These are phyloP conservation scores for Nycticryphes semicollaris DNA, from an alignment of 2,113 vertebrate genomes.

Conservation along the genomic window DNA sequence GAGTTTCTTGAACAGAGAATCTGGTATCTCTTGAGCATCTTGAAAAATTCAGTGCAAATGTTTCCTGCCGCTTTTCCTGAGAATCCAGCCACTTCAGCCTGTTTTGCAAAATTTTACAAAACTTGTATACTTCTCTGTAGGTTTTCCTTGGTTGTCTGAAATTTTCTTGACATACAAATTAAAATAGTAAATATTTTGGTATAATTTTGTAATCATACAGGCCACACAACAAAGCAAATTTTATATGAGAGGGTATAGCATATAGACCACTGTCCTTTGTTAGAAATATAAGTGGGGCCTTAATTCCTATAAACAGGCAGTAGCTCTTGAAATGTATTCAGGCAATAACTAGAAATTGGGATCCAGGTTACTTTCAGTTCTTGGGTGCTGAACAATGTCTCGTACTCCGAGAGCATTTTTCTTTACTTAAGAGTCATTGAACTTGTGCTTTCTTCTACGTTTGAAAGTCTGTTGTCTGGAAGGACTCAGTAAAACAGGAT, in stretches of 20 bases:
- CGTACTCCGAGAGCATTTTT: accelerated
- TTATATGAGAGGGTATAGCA: accelerated
- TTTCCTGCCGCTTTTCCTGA: not conserved
- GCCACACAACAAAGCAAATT: not conserved
- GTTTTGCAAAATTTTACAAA: not conserved
- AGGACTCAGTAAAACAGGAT: not conserved
- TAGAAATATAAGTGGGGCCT: not conserved
- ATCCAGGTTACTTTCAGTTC: not conserved
- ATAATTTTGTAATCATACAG: accelerated
- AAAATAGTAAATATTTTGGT: not conserved
- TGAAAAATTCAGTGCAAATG: not conserved
- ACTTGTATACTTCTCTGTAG: not conserved
- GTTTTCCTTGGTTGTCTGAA: not conserved
- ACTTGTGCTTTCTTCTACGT: not conserved
- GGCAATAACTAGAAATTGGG: not conserved
- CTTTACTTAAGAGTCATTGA: not conserved
- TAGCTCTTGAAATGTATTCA: not conserved
- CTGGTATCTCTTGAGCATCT: not conserved
- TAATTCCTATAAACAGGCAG: not conserved
- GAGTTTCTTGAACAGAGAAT: not conserved
- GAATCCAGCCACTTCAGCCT: not conserved
- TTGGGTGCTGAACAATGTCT: not conserved
- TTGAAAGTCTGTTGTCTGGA: not conserved
- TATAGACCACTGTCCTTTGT: not conserved
- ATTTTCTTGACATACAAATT: not conserved